Conservation (phyloP, 2,797 vertebrate genomes). For the Coccyzus lansbergi region DNA sequence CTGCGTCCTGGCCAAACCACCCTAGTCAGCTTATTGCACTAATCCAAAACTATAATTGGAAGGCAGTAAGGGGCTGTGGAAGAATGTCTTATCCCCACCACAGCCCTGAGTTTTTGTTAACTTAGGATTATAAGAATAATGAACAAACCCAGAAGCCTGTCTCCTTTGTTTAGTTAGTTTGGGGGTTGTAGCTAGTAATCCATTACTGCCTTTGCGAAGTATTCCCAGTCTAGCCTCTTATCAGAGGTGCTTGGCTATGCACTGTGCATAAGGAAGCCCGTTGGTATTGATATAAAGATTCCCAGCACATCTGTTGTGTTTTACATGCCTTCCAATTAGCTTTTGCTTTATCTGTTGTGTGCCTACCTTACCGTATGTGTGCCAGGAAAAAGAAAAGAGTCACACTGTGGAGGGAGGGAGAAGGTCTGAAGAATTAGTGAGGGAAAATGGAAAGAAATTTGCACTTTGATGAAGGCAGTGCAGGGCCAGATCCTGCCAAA, state of each 20-base stretch:
- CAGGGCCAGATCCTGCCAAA: neutral
- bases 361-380: neutral
- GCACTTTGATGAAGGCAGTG: neutral
- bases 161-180: slow-evolving; percentile 43
- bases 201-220: neutral
- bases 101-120: slow-evolving; percentile 35
- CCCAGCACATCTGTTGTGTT: neutral
- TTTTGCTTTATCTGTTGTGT: neutral
- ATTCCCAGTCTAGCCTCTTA: slow-evolving; percentile 2
- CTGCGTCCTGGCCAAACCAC: slow-evolving; percentile 31
- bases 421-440: neutral
- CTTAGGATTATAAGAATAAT: slow-evolving; percentile 51
- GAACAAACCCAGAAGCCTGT: neutral
- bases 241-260: slow-evolving; percentile 14
- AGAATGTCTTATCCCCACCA: neutral
- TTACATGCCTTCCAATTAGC: slow-evolving; percentile 19
- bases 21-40: slow-evolving; percentile 6
- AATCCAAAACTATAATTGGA: slow-evolving; percentile 27
- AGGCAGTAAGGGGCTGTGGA: neutral
- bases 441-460: slow-evolving; percentile 11
- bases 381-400: neutral
- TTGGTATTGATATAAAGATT: neutral
- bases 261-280: neutral
- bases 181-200: neutral
- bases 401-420: neutral